These are phyloP conservation scores for Epicampocera succincta DNA, from an alignment of 2,888 invertebrate species.

Conservation along the genomic window DNA sequence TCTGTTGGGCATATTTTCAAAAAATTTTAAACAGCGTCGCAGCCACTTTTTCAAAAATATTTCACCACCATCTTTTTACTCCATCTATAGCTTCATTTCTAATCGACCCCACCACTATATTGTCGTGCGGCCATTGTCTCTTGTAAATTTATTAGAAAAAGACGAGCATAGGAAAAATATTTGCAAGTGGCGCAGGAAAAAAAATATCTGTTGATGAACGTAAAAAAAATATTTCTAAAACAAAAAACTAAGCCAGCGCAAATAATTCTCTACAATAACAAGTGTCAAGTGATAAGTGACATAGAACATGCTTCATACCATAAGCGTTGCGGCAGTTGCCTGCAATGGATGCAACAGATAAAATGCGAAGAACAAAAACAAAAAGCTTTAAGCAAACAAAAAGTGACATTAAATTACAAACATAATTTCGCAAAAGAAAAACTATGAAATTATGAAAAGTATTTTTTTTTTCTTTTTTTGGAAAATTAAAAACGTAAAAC, in stretches of 20 bases:
- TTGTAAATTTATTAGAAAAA: slow-evolving; percentile 43
- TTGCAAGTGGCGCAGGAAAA: slow-evolving; percentile 65
- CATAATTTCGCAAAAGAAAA: slow-evolving; percentile 26
- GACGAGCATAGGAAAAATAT: slow-evolving; percentile 54
- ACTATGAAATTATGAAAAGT: neutral
- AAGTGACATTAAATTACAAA: slow-evolving; percentile 48
- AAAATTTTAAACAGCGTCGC: too few relatives aligned
- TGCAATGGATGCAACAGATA: slow-evolving; percentile 37
- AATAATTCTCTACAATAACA: slow-evolving; percentile 71
- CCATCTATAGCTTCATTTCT: neutral
- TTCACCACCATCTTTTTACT: too few relatives aligned
- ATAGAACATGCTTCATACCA: slow-evolving; percentile 77
- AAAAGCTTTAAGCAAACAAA: slow-evolving; percentile 31
- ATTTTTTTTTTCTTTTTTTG: too few relatives aligned
- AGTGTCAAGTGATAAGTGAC: slow-evolving; percentile 80
- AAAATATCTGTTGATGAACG: slow-evolving; percentile 32
- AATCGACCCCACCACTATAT: slow-evolving; percentile 4
- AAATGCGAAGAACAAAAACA: too few relatives aligned
- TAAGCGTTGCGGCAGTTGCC: slow-evolving; percentile 25
- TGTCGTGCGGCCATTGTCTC: slow-evolving; percentile 39
- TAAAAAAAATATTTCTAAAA: slow-evolving; percentile 26
- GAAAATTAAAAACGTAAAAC: neutral
- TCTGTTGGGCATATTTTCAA: too few relatives aligned
- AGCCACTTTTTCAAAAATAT: too few relatives aligned
- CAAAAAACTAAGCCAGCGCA: slow-evolving; percentile 65